A percentile compares a stretch with the other conserved stretches of the same genome.
Evolutionary conservation across 1,140 invertebrate species (phyloP).

Genomic region (Portunus trituberculatus): DNA sequence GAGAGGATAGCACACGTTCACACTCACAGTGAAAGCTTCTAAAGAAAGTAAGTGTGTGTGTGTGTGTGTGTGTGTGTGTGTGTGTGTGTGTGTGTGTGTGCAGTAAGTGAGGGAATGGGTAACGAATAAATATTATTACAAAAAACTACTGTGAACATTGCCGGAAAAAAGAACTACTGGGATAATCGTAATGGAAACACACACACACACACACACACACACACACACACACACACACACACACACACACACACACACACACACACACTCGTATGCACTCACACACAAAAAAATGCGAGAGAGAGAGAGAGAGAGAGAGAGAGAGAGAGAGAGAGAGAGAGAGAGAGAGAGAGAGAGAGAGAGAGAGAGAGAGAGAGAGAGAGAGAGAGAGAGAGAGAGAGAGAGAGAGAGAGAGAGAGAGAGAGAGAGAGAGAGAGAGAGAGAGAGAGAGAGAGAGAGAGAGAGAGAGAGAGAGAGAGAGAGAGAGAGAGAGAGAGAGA

Average conservation of each 20-base stretch:
- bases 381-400: no score
- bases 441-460: no score
- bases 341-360: no score
- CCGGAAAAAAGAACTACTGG: not conserved
- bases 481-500: no score
- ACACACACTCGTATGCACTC: no score
- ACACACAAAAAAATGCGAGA: no score
- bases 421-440: no score
- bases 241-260: slow-evolving; percentile 3
- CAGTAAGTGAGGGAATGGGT: not conserved
- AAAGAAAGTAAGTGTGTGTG: not conserved
- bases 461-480: no score
- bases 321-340: no score
- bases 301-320: no score
- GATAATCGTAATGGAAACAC: not conserved
- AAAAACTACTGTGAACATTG: not conserved
- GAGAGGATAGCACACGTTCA: not conserved
- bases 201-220: slow-evolving; percentile 1
- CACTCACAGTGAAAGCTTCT: not conserved
- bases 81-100: not conserved
- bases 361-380: no score
- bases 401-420: no score
- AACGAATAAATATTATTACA: slow-evolving; percentile 34
- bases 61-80: not conserved
- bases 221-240: not conserved